phyloP scores from a whole-genome alignment of 2,797 vertebrate genomes.

The Hydrocynus forskahlii region DNA sequence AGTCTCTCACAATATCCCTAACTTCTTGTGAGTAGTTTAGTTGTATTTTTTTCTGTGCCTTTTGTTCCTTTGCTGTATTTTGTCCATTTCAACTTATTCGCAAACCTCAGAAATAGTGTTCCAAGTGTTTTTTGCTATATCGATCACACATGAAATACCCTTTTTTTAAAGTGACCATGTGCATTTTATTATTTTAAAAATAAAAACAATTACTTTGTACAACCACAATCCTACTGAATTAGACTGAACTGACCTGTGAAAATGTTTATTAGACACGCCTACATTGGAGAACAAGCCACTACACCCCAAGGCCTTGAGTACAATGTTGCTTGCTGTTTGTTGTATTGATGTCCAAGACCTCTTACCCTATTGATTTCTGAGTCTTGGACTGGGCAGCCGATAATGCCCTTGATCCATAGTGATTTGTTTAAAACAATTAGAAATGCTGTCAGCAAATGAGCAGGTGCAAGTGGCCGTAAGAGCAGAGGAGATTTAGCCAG shows the following conservation, averaged over 20 bases:
- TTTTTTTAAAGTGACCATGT: background rate
- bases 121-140: too few relatives aligned
- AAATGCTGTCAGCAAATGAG: constrained; percentile 31
- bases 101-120: too few relatives aligned
- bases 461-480: constrained; percentile 32
- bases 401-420: constrained; percentile 46
- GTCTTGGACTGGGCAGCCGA: constrained; percentile 42
- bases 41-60: too few relatives aligned
- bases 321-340: constrained; percentile 32
- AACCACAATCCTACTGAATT: background rate
- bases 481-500: constrained; percentile 12
- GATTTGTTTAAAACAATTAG: constrained; percentile 59
- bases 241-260: background rate
- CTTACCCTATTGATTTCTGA: constrained; percentile 55
- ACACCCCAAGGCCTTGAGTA: constrained; percentile 1
- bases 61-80: too few relatives aligned
- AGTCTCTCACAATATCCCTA: too few relatives aligned
- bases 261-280: background rate
- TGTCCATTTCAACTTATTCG: too few relatives aligned
- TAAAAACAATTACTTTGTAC: background rate
- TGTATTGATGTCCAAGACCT: constrained; percentile 42
- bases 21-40: too few relatives aligned
- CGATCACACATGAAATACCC: too few relatives aligned
- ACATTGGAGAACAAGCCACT: background rate
- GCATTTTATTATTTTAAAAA: too few relatives aligned